A percentile compares a stretch with the other conserved stretches of the same genome.
These are phyloP conservation scores for Seira ritae DNA, from an alignment of 2,888 invertebrate genomes.

Conservation along the genomic window DNA sequence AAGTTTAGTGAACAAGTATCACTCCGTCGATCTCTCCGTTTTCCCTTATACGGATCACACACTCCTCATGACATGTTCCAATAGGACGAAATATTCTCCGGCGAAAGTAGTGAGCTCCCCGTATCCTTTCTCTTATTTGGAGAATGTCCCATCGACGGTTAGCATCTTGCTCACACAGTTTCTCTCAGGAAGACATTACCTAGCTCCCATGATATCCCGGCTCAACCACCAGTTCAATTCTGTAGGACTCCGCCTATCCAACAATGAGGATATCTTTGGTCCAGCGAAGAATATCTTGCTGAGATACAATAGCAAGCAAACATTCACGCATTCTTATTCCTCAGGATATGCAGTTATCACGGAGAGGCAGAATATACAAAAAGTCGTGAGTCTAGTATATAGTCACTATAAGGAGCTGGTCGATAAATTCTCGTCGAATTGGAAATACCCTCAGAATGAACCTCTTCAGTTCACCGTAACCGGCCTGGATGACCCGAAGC, in stretches of 20 bases:
- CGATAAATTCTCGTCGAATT: slow-evolving; percentile 22
- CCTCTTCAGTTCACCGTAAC: slow-evolving; percentile 44
- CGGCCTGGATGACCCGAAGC: slow-evolving; percentile 42
- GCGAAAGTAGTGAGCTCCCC: slow-evolving; percentile 31
- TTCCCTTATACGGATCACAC: slow-evolving; percentile 59
- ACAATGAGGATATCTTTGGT: slow-evolving; percentile 53
- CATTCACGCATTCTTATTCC: slow-evolving; percentile 20
- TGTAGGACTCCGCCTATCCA: slow-evolving; percentile 18
- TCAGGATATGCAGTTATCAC: slow-evolving; percentile 47
- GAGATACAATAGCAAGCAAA: slow-evolving; percentile 25
- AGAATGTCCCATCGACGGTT: slow-evolving; percentile 36
- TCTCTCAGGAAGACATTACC: slow-evolving; percentile 37
- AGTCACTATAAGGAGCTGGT: background rate
- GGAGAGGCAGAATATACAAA: slow-evolving; percentile 41
- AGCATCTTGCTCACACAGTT: slow-evolving; percentile 17
- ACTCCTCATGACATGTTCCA: slow-evolving; percentile 38
- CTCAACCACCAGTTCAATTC: slow-evolving; percentile 39
- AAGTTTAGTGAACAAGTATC: slow-evolving; percentile 34
- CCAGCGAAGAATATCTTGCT: slow-evolving; percentile 47
- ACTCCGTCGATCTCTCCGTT: slow-evolving; percentile 27
- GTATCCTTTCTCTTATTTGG: slow-evolving; percentile 50
- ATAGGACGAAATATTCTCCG: background rate
- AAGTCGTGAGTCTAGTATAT: slow-evolving; percentile 27
- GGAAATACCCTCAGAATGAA: slow-evolving; percentile 46
- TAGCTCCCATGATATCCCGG: slow-evolving; percentile 36